Base-by-base conservation (phyloP, 2,797 vertebrate species). In the Bryconaethiops microstoma region DNA sequence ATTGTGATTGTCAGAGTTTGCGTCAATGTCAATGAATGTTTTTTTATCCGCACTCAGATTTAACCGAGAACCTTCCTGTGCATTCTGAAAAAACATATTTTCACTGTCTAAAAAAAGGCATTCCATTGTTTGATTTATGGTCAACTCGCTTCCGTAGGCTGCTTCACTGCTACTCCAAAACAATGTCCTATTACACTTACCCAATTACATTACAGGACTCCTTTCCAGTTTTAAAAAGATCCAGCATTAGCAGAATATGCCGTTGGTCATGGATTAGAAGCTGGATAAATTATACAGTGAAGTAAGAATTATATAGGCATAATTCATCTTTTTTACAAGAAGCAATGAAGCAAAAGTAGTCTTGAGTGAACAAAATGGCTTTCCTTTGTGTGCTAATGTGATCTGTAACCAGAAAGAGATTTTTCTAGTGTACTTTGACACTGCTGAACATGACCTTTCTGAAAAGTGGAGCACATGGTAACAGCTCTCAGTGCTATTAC, bases 141-240 rank as follows among this genome's bases (percentile, higher is more conserved):
- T 76, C 50, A 69, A 74, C 73, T 19, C 78, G 12, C 64, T 74
- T 39, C 70, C 54, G 42, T 39, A n/a, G n/a, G 52, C 25, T 74
- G 70, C 74, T 70, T 85, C 81, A 87, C 59, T 42, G 25, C 65
- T 17, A 17, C 19, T 68, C 50, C 50, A 84, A 85, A 85, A 86
- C 79, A 79, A 74, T 55, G 17, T 57, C 23, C 21, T 62, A 78
- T 65, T 77, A 55, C 16, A 77, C 42, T 84, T 84, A 78, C 80
- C 81, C 57, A 12, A 57, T 76, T 45, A 64, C 68, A 74, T 76
- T 59, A 79, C 69, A 57, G 57, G 65, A n/a, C 74, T 80, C 64
- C 35, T 73, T 83, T 87, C 81, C 85, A 83, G 85, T 83, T 83
- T 68, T 10, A 69, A 65, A 73, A 74, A 55, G n/a, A 84, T 25